A percentile compares a stretch with the other conserved stretches of the same genome.
These are phyloP conservation scores for Onychomys torridus DNA, from an alignment of 2,797 vertebrate genomes.

Conservation along the genomic window DNA sequence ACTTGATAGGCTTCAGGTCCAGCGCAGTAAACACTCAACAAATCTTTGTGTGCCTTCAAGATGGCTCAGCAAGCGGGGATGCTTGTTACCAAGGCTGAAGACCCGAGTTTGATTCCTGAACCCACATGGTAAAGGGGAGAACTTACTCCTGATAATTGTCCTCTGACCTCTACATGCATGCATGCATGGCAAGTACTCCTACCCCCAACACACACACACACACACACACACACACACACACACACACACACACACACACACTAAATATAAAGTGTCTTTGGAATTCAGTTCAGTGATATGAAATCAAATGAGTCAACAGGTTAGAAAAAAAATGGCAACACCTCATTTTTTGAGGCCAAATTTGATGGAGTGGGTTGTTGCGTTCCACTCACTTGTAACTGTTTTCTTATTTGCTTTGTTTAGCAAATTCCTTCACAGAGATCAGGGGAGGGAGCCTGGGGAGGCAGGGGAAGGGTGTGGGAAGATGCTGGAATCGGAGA, in stretches of 20 bases:
- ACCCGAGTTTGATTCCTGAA: not conserved
- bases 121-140: not conserved
- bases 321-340: not conserved
- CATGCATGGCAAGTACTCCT: not conserved
- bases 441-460: constrained; percentile 58
- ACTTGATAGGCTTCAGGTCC: not conserved
- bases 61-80: not conserved
- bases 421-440: constrained; percentile 82
- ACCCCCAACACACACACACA: not conserved
- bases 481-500: constrained; percentile 40
- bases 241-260: too few species aligned
- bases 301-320: constrained; percentile 9
- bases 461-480: constrained; percentile 70
- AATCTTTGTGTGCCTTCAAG: not conserved
- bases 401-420: constrained; percentile 77
- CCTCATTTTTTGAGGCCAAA: not conserved
- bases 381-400: constrained; percentile 2
- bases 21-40: not conserved
- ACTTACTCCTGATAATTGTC: not conserved
- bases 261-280: not conserved
- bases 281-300: not conserved
- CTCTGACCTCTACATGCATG: not conserved
- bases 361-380: not conserved
- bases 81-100: not conserved
- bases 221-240: too few species aligned